A percentile compares a stretch with the other conserved stretches of the same genome.
phyloP scores from a whole-genome alignment of 2,113 vertebrate species.

The Falcunculus frontatus region DNA sequence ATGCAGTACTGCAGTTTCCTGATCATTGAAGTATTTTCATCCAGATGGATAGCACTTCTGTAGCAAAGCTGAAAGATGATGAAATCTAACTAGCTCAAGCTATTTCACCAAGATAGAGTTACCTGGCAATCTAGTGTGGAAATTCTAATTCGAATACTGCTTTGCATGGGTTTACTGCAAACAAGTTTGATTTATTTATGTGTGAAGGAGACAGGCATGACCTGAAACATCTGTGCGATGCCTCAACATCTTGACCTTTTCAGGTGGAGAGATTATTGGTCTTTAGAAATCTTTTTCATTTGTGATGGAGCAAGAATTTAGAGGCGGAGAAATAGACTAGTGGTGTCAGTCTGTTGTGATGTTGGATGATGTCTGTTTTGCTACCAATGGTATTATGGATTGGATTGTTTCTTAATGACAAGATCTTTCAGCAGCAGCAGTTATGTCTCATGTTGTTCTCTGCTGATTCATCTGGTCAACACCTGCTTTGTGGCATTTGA shows the following conservation, averaged over 20 bases:
- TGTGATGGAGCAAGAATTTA: neutral
- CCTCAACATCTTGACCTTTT: neutral
- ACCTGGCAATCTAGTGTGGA: neutral
- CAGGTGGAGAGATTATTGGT: neutral
- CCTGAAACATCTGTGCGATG: neutral
- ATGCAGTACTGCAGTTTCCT: neutral
- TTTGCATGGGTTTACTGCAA: neutral
- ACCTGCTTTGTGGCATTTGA: neutral
- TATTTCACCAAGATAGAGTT: neutral
- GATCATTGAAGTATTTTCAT: neutral
- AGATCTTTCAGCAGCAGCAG: neutral
- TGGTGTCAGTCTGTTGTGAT: neutral
- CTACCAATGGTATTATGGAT: neutral
- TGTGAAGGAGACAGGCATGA: neutral
- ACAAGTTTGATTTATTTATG: neutral
- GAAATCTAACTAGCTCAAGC: neutral
- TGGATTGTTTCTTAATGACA: neutral
- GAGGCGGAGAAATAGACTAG: neutral
- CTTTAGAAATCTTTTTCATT: neutral
- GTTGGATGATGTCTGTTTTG: neutral
- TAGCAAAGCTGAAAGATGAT: neutral
- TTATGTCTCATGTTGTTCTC: neutral
- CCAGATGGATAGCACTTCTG: neutral
- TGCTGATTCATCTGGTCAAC: neutral
- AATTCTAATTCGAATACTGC: neutral